Evolutionary conservation across 2,797 vertebrate species (phyloP).

Genomic region (Diplodus puntazzo): DNA sequence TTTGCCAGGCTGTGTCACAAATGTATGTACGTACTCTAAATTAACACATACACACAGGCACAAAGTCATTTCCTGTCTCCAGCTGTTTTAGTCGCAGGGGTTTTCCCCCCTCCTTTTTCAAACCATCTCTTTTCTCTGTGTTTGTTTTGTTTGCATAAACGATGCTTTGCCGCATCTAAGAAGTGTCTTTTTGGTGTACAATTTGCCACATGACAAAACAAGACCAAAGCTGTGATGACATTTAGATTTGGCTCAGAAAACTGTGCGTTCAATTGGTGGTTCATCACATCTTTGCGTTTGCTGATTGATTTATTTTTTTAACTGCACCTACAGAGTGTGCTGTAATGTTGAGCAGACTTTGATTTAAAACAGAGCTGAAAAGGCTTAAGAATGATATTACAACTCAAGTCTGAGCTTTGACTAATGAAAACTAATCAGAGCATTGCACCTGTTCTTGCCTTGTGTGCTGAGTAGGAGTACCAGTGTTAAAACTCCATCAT

Average conservation of each 20-base stretch:
- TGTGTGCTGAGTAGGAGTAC: slow-evolving; percentile 11
- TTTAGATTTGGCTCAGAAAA: slow-evolving; percentile 45
- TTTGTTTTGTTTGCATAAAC: slow-evolving; percentile 55
- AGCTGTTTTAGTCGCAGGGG: slow-evolving; percentile 69
- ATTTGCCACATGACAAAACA: slow-evolving; percentile 61
- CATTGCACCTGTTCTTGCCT: neutral
- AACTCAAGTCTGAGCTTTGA: slow-evolving; percentile 13
- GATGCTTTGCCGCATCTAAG: slow-evolving; percentile 33
- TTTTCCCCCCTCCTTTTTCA: slow-evolving; percentile 42
- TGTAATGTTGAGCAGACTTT: slow-evolving; percentile 22
- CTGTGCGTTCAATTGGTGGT: slow-evolving; percentile 13
- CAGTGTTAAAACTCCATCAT: slow-evolving; percentile 28
- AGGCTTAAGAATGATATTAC: slow-evolving; percentile 7
- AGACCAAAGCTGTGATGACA: slow-evolving; percentile 33
- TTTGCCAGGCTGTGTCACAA: slow-evolving; percentile 39
- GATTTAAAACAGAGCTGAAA: slow-evolving; percentile 6
- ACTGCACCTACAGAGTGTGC: slow-evolving; percentile 13
- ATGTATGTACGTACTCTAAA: slow-evolving; percentile 30
- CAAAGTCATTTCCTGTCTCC: slow-evolving; percentile 74
- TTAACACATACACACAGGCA: slow-evolving; percentile 36
- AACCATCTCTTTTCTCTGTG: slow-evolving; percentile 46
- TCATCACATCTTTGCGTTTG: slow-evolving; percentile 19
- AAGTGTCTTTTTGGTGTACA: slow-evolving; percentile 22
- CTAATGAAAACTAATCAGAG: slow-evolving; percentile 18
- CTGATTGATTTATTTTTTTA: slow-evolving; percentile 37